Evolutionary conservation across 2,888 invertebrate species (phyloP).

Genomic region (Epinotia bilunana): DNA sequence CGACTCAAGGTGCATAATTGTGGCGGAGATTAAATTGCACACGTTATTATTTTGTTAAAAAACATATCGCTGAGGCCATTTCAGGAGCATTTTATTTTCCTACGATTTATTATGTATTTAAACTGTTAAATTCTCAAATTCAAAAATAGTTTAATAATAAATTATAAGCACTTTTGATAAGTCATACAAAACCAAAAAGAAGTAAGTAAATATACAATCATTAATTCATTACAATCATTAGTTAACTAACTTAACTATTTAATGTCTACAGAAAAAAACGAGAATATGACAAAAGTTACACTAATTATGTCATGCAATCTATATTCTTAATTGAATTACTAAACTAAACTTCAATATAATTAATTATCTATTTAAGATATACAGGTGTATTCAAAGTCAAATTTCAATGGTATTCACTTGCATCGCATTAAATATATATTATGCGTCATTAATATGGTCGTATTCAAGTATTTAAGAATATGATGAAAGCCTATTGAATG

Average conservation of each 20-base stretch:
- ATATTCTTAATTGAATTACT: not conserved
- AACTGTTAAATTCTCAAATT: no score
- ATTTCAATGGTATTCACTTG: not conserved
- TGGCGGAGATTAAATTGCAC: constrained; percentile 19
- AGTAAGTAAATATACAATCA: no score
- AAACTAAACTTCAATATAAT: constrained; percentile 7
- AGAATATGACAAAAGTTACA: no score
- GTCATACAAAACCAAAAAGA: no score
- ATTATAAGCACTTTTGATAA: no score
- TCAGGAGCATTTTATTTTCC: not conserved
- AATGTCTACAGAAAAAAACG: no score
- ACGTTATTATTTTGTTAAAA: constrained; percentile 12
- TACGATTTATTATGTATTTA: no score
- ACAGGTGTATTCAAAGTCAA: constrained; percentile 2
- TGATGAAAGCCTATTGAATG: constrained; percentile 24
- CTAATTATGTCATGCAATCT: no score
- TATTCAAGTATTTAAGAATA: constrained; percentile 11
- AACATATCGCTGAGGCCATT: not conserved
- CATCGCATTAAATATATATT: not conserved
- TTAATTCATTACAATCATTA: no score
- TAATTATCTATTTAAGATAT: constrained; percentile 9
- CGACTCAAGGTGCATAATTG: constrained; percentile 33
- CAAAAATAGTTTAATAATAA: no score
- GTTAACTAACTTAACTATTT: no score
- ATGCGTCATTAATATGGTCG: not conserved